Percentiles rank a stretch among this genome's conserved stretches.
phyloP scores from a whole-genome alignment of 2,888 invertebrate species.

The Liposcelis brunnea region DNA sequence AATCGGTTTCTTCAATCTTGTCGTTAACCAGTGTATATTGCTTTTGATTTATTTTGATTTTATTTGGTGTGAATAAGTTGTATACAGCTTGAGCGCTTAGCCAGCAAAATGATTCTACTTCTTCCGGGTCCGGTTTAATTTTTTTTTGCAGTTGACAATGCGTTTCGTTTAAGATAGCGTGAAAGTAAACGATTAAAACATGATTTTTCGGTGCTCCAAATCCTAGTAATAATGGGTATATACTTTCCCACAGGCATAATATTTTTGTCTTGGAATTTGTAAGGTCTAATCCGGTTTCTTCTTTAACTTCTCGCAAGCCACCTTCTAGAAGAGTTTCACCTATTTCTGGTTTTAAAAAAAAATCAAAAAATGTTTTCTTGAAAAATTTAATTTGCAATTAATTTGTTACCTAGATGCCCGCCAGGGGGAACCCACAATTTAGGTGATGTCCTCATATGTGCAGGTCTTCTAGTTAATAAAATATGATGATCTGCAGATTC shows the following conservation, averaged over 20 bases:
- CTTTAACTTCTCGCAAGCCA: constrained; percentile 26
- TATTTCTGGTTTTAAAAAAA: constrained; percentile 15
- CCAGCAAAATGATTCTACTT: constrained; percentile 26
- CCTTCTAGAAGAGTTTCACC: constrained; percentile 22
- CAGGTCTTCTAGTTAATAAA: constrained; percentile 26
- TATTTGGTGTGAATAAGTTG: constrained; percentile 5
- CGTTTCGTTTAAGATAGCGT: constrained; percentile 19
- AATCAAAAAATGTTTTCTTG: no score
- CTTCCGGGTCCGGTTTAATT: constrained; percentile 22
- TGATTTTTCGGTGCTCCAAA: constrained; percentile 26
- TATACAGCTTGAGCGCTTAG: constrained; percentile 15
- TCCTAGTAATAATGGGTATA: constrained; percentile 25
- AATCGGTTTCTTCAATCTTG: background rate
- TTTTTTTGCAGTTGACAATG: constrained; percentile 15
- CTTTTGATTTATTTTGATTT: background rate
- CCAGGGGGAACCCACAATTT: constrained; percentile 31
- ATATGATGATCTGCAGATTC: constrained; percentile 25
- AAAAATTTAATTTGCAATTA: no score
- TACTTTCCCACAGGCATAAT: constrained; percentile 24
- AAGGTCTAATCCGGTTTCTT: constrained; percentile 25
- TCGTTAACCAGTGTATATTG: background rate
- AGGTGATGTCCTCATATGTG: constrained; percentile 27
- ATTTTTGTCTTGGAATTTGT: constrained; percentile 7
- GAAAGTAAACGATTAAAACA: constrained; percentile 27
- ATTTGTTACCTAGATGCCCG: constrained; percentile 23